Base-by-base conservation (phyloP, 2,113 vertebrate species). In the Taxidea taxus region DNA sequence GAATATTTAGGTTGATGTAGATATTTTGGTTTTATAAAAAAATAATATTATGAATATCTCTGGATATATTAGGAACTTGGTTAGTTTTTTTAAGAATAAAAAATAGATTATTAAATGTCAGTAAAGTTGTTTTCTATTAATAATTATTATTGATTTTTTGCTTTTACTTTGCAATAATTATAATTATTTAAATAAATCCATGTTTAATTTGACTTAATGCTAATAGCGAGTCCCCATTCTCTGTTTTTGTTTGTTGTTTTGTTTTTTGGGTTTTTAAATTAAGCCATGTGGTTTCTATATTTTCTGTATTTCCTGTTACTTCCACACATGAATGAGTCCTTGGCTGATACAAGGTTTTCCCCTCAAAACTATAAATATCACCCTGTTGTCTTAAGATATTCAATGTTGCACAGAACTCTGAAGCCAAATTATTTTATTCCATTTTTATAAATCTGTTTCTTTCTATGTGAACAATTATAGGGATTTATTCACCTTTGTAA, bases 401-500 rank as follows among this genome's bases (percentile, higher is more conserved):
- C 75, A 85, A 77, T 81, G 68, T 47, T 95, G 47, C 23, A 87
- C 18, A 84, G 80, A 88, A 81, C 29, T 51, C 68, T 60, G 31
- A 80, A 64, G 31, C 25, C 56, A 94, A 89, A 88, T 88, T 39
- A 74, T 70, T 96, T 72, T 70, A 68, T 78, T 90, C 39, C 37
- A 39, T 58, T 58, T 31, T 81, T 80, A 47, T 66, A 66, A 88
- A n/a, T 34, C 9, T 86, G 4, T 78, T 90, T 87, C 8, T 83
- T 90, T 91, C 31, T 87, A 81, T 12, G 70, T 42, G 39, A 93
- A 95, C 77, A 80, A n/a, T 91, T 84, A 80, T 0, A 75, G 54
- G 34, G 2, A 7, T 92, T 90, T 87, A 87, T 94, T 84, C 54
- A 80, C 87, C 37, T 74, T 94, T 93, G 4, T 51, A 94, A 97